Evolutionary conservation across 2,113 vertebrate species (phyloP), one percentile per base, ranked within the genome.

Genomic region (Gallinago undulata): DNA sequence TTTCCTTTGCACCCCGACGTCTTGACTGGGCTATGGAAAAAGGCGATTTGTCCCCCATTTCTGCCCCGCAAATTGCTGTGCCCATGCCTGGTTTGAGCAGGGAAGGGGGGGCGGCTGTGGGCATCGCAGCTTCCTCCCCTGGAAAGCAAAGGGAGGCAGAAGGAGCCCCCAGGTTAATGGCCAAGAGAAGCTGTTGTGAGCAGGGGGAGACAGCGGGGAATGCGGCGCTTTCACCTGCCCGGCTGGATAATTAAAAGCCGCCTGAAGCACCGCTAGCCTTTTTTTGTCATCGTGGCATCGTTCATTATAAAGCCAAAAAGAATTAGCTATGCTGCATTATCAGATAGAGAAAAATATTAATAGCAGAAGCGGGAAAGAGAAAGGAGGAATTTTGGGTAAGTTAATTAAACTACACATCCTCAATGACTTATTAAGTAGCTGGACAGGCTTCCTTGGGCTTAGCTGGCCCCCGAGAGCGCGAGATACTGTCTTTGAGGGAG

Each of bases 321-420:
- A 98, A 98, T 97, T 97, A 98, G 97, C 96, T 94, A 31, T 94
- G 97, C 94, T 83, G 96, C 48, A 3, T 97, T 97, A 98, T 98
- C 98, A 97, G 98, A 97, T 96, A 96, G 97, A 95, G 81, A 84
- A 97, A 97, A 97, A 97, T 97, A 97, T 98, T 97, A 97, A 97
- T 96, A 97, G 97, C 91, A 96, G 97, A 90, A 97, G 89, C n/a
- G 93, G 97, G 88, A 94, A 96, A 87, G 96, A 94, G 95, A 96
- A 95, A 94, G 91, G 95, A 85, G 83, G 88, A 97, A 95, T 97
- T 98, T 96, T 14, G 97, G 93, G 96, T 48, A 39, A 98, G 97
- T 97, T 98, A 98, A 98, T 98, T 97, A 98, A 98, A 97, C 90
- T 85, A 78, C 94, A 73, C 41, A 50, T 93, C 97, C 93, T 96